Percentiles rank a stretch among this genome's conserved stretches.
These are phyloP conservation scores for Steatornis caripensis DNA, from an alignment of 2,113 vertebrate species.

Conservation along the genomic window DNA sequence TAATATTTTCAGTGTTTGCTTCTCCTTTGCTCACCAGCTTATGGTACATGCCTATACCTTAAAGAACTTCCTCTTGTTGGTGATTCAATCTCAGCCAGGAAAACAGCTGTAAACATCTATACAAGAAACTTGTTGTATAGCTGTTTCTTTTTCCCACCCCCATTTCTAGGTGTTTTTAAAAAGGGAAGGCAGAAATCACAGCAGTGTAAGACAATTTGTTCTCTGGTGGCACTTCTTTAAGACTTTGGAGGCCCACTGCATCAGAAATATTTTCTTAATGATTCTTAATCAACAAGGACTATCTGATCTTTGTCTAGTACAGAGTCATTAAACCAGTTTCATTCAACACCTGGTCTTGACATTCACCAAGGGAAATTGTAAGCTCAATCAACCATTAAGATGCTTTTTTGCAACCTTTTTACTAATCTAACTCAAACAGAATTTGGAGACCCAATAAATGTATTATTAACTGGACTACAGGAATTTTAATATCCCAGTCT, in stretches of 20 bases:
- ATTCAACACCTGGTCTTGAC: neutral
- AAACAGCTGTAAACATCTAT: neutral
- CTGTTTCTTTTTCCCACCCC: neutral
- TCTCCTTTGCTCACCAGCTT: neutral
- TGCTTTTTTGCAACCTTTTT: neutral
- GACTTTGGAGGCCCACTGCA: neutral
- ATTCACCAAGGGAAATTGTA: neutral
- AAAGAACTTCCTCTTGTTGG: neutral
- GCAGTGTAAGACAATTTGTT: neutral
- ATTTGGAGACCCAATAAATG: neutral
- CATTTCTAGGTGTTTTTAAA: accelerated
- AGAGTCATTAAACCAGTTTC: neutral
- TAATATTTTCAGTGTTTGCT: neutral
- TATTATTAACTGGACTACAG: neutral
- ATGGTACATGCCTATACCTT: neutral
- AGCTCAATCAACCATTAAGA: neutral
- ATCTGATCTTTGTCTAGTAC: neutral
- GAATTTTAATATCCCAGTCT: neutral
- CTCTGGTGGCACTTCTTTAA: neutral
- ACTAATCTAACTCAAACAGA: neutral
- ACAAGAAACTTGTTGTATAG: neutral
- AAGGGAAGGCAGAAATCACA: neutral
- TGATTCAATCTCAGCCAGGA: neutral
- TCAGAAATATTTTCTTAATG: neutral
- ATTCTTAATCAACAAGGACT: neutral